Percentiles rank a stretch among this genome's conserved stretches.
These are phyloP conservation scores for Myopa testacea DNA, from an alignment of 2,888 invertebrate genomes.

Conservation along the genomic window DNA sequence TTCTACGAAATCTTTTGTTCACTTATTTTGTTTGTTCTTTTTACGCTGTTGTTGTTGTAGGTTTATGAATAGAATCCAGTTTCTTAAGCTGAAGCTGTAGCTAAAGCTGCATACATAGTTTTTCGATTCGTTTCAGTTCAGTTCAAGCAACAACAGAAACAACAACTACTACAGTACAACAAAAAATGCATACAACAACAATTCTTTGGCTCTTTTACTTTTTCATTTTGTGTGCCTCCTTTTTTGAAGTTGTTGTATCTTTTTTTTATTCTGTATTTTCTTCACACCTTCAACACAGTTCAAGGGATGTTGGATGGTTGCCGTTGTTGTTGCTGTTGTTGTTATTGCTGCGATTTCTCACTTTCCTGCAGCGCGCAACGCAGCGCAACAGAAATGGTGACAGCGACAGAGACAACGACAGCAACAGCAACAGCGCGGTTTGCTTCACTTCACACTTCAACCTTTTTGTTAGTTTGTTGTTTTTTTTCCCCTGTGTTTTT, in stretches of 20 bases:
- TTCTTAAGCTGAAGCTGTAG: constrained; percentile 19
- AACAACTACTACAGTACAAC: neutral
- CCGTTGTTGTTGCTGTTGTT: constrained; percentile 26
- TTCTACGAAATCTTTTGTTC: constrained; percentile 3
- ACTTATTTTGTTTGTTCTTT: constrained; percentile 12
- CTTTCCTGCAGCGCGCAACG: constrained; percentile 25
- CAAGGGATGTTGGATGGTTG: constrained; percentile 9
- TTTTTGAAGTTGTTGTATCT: constrained; percentile 2
- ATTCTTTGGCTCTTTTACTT: constrained; percentile 13
- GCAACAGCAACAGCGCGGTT: constrained; percentile 9
- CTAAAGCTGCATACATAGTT: neutral
- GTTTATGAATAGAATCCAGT: constrained; percentile 37
- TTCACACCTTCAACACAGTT: constrained; percentile 45
- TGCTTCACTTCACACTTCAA: constrained; percentile 35
- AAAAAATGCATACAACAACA: neutral
- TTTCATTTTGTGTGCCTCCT: constrained; percentile 18
- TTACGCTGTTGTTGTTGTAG: constrained; percentile 4
- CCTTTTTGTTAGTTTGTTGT: constrained; percentile 25
- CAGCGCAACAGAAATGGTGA: constrained; percentile 24
- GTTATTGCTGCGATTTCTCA: constrained; percentile 39
- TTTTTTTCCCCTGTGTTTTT: constrained; percentile 14
- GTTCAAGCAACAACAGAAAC: constrained; percentile 15
- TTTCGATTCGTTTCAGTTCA: constrained; percentile 24
- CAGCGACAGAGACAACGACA: constrained; percentile 8
- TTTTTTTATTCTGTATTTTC: constrained; percentile 40